Evolutionary conservation across 2,113 vertebrate species (phyloP), one percentile per base, ranked within the genome.

Genomic region (Antigone vipio): DNA sequence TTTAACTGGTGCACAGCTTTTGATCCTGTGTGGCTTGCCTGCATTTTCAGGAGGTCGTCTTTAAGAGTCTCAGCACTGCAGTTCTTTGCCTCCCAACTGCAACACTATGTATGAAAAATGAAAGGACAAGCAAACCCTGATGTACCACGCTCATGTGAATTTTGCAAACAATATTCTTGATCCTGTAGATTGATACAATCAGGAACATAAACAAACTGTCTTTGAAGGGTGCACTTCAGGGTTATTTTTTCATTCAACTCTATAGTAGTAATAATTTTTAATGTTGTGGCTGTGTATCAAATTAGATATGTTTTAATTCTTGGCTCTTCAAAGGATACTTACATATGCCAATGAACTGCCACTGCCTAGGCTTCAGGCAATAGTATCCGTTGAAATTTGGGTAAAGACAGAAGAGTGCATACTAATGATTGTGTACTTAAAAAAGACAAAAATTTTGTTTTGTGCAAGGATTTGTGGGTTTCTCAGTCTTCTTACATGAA

Each of bases 261-360:
- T 26, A 21, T 78, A 50, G 13, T 35, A 84, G 6, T 67, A 73
- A 22, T 47, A 45, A 26, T 85, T 81, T 74, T 59, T 74, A 69
- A 71, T 79, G 49, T 78, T 26, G 16, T 92, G 45, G 45, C 59
- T 85, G 13, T 85, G 24, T 76, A 64, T 75, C 11, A 60, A 59
- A 77, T 85, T 88, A 82, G 34, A 29, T 81, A 62, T 40, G 10
- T 67, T 92, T 94, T 90, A 77, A 66, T 96, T 95, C 62, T 67
- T 76, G 45, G 44, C 16, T 85, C 21, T 71, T 89, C 56, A 42
- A 78, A 68, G 35, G 32, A 66, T 50, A 26, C 55, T 66, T 83
- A n/a, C 0, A 2, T 82, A 30, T 49, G 58, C 45, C 4, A 4
- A 76, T 93, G 35, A 92, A 62, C n/a, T 80, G 21, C 27, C 29